Evolutionary conservation across 2,113 vertebrate genomes (phyloP).

Genomic region (Gymnogyps californianus): DNA sequence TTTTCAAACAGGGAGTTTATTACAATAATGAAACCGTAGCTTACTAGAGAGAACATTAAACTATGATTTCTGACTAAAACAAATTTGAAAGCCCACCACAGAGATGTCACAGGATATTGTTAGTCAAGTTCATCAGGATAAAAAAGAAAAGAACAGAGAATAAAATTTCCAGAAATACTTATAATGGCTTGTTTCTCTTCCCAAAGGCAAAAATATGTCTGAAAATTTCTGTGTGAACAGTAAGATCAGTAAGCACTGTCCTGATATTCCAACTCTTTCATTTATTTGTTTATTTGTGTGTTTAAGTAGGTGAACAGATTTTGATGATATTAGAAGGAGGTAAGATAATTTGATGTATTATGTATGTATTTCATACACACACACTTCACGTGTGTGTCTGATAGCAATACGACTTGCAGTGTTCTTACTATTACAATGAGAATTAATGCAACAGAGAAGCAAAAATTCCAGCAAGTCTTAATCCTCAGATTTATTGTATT

Average conservation of each 20-base stretch:
- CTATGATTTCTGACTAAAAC: neutral
- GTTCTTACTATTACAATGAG: neutral
- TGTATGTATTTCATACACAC: neutral
- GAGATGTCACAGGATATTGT: rapidly evolving
- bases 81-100: neutral
- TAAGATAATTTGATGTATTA: neutral
- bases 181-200: neutral
- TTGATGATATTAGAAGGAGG: neutral
- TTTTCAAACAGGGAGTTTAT: neutral
- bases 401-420: neutral
- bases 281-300: neutral
- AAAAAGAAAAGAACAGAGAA: neutral
- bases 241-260: neutral
- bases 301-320: neutral
- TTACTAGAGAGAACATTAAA: neutral
- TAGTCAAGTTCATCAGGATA: neutral
- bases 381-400: neutral
- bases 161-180: neutral
- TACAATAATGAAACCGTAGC: neutral
- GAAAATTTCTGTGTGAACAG: neutral
- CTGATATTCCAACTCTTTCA: neutral
- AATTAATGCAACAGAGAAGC: neutral
- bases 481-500: neutral
- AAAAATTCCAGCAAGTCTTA: neutral
- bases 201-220: neutral